phyloP scores from a whole-genome alignment of 1,140 invertebrate species.

The Aplysia californica region DNA sequence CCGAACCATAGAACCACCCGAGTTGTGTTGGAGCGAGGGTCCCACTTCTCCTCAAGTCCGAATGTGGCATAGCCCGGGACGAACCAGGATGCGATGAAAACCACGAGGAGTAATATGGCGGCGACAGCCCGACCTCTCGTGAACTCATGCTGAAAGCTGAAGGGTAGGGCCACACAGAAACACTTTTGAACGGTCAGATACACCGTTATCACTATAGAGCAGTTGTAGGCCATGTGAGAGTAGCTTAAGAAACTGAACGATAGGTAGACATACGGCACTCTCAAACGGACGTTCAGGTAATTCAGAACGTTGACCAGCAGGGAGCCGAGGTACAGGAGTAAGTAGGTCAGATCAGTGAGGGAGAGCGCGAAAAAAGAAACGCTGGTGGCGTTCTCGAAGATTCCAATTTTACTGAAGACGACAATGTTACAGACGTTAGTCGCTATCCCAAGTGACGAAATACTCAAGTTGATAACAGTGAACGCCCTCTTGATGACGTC shows the following conservation, averaged over 20 bases:
- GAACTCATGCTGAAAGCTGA: slow-evolving; percentile 1
- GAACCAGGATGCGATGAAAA: background rate
- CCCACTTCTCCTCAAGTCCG: background rate
- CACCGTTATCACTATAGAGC: background rate
- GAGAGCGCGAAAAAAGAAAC: background rate
- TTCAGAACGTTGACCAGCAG: background rate
- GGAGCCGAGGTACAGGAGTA: background rate
- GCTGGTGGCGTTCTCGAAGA: background rate
- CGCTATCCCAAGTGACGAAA: background rate
- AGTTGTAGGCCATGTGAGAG: background rate
- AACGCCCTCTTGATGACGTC: too few relatives aligned
- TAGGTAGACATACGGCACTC: background rate
- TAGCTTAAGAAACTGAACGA: background rate
- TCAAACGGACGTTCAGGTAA: background rate
- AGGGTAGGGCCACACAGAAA: background rate
- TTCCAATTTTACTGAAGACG: background rate
- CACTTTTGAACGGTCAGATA: background rate
- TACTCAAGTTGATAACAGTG: background rate
- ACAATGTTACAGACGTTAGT: background rate
- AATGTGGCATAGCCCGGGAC: background rate
- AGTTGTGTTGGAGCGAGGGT: background rate
- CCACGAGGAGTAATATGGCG: background rate
- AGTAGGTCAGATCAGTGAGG: background rate
- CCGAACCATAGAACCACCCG: background rate
- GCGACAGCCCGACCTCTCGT: background rate